Evolutionary conservation across 2,113 vertebrate genomes (phyloP), one percentile per base, ranked within the genome.

Genomic region (Diphyllodes magnificus): DNA sequence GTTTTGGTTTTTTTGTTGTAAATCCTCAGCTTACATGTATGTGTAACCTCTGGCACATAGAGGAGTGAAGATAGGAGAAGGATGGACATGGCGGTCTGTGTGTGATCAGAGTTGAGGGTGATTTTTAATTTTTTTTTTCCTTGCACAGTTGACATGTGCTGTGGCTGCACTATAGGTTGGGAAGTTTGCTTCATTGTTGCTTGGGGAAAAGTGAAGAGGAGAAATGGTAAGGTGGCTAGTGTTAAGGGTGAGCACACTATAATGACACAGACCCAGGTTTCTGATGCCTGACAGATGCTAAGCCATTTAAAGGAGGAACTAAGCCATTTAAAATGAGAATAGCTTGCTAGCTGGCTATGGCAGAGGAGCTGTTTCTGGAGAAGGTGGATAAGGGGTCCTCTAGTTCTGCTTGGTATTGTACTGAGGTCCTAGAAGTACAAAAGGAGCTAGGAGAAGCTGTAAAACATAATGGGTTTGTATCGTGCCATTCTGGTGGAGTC

Each of bases 261-360:
- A 25, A 50, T 75, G 79, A 71, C 59, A 87, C 17, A 70, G 70
- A 76, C 35, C 6, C 56, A 30, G 51, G 37, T 56, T 86, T 95
- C 68, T 87, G 71, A 40, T 77, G 71, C 42, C 64, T 73, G 63
- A 24, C 44, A 68, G 40, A 68, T 87, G 40, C 59, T 86, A 93
- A 94, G 54, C 88, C 50, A 4, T 91, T 96, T 89, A 90, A 70
- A 93, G 42, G 39, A 85, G 77, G 35, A 77, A 50, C 56, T 81
- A 88, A 94, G 86, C 92, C 31, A 25, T 76, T 93, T 89, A 88
- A 92, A 95, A 86, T 70, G 54, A 91, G 63, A 51, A 61, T 70
- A 20, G 31, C 31, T 95, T 77, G 47, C 51, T 33, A 25, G 60
- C 75, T 37, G 54, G 9, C 63, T 59, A 23, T 77, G 30, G 15